These are phyloP conservation scores for Sarcophaga caerulescens DNA, from an alignment of 2,888 invertebrate species.

Conservation along the genomic window DNA sequence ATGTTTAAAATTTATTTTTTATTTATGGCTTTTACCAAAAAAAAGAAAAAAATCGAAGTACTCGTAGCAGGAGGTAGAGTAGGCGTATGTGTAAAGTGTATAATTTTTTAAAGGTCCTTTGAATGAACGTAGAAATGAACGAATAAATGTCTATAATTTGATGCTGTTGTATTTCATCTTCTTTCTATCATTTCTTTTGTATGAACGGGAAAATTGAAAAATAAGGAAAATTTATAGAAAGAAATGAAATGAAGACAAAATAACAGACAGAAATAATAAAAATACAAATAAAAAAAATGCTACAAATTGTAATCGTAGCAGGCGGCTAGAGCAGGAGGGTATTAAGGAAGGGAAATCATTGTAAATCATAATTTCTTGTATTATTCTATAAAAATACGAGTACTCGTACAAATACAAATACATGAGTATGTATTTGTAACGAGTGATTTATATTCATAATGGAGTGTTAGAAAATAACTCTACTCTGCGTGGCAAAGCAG, in stretches of 20 bases:
- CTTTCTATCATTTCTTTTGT: constrained; percentile 30
- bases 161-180: constrained; percentile 38
- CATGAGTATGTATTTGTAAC: neutral
- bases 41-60: neutral
- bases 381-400: constrained; percentile 5
- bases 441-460: constrained; percentile 65
- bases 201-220: constrained; percentile 33
- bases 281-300: neutral
- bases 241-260: constrained; percentile 26
- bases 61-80: constrained; percentile 17
- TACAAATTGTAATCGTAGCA: constrained; percentile 62
- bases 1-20: constrained; percentile 45
- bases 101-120: constrained; percentile 48
- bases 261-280: constrained; percentile 32
- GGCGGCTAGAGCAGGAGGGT: neutral
- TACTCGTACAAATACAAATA: neutral
- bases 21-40: neutral
- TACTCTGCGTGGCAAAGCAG: neutral
- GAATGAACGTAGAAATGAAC: constrained; percentile 38
- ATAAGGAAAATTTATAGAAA: constrained; percentile 13
- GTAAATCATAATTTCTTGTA: constrained; percentile 59
- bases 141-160: constrained; percentile 62
- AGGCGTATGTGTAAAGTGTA: constrained; percentile 12
- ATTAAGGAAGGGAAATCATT: neutral
- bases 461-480: constrained; percentile 43